Conservation (phyloP, 2,113 vertebrate species). For the Noctilio leporinus region DNA sequence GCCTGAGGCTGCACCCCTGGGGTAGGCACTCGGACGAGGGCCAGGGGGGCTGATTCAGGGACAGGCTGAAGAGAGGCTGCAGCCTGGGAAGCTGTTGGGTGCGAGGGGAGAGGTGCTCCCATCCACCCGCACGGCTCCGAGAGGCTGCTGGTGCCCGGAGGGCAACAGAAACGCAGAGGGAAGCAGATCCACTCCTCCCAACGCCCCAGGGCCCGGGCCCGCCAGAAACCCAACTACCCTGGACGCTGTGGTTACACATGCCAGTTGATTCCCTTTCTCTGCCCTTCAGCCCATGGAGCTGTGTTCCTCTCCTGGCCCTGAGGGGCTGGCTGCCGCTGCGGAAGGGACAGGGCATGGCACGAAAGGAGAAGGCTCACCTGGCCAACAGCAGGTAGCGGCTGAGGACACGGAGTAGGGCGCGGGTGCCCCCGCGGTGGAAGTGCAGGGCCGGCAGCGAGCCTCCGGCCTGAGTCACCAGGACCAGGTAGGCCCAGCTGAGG, state of each 20-base stretch:
- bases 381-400: conserved; percentile 87
- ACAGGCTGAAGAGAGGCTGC: not conserved
- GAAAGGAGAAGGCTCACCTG: conserved; percentile 60
- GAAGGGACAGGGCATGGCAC: not conserved
- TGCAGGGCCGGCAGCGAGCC: conserved; percentile 89
- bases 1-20: not conserved
- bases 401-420: conserved; percentile 85
- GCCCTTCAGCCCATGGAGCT: too few relatives aligned
- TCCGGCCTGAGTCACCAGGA: conserved; percentile 88
- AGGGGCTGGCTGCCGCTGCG: not conserved
- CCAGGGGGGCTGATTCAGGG: not conserved
- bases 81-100: not conserved
- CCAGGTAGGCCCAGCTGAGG: conserved; percentile 90
- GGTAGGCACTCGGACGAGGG: not conserved
- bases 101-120: not conserved
- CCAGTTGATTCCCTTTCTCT: accelerated
- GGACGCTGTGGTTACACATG: accelerated
- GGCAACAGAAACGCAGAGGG: too few relatives aligned
- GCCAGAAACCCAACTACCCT: not conserved
- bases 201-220: accelerated
- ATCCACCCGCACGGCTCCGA: accelerated
- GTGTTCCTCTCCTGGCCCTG: accelerated
- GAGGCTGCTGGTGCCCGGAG: not conserved
- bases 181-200: not conserved
- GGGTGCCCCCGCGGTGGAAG: conserved; percentile 91